Conservation (phyloP, 2,113 vertebrate species). For the Pongo pygmaeus region DNA sequence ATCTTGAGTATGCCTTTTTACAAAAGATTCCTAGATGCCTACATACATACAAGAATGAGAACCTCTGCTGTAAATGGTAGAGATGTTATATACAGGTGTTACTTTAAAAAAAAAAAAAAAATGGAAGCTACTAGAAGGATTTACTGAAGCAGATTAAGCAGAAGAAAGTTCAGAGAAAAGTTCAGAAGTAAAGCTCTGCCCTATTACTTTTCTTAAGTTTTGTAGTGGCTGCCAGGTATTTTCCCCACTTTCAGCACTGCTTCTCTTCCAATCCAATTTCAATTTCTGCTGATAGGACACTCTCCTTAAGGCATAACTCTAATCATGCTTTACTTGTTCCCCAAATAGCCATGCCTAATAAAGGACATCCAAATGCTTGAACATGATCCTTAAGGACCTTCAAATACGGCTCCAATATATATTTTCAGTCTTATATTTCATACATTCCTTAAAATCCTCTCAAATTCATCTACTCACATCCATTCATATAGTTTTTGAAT, state of each 20-base stretch:
- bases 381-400: neutral
- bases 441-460: neutral
- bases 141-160: neutral
- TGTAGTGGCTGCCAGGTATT: neutral
- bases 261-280: neutral
- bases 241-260: neutral
- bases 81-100: neutral
- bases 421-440: neutral
- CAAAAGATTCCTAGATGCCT: neutral
- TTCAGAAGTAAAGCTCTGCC: neutral
- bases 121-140: neutral
- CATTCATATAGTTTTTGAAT: neutral
- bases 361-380: neutral
- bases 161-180: neutral
- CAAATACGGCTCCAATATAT: neutral
- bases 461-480: neutral
- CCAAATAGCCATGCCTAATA: neutral
- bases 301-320: neutral
- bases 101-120: neutral
- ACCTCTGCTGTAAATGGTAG: neutral
- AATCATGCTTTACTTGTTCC: neutral
- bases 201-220: neutral
- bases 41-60: neutral
- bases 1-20: neutral
- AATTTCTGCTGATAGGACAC: neutral